Conservation (phyloP, 2,797 vertebrate species). For the Botia kubotai region DNA sequence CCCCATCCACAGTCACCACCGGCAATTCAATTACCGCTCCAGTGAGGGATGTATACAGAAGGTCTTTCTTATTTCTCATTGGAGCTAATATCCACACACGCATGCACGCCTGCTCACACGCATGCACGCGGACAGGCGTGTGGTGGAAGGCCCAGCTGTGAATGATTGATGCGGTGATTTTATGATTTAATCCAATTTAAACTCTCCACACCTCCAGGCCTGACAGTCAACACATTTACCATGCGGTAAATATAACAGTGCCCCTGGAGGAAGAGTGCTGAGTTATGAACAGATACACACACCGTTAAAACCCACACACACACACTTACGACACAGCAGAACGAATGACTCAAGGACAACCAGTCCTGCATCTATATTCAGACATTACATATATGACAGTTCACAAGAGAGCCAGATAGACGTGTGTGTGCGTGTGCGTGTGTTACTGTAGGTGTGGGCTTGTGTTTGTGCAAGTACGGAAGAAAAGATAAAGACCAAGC, state of each 20-base stretch:
- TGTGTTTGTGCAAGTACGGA: conserved; percentile 5
- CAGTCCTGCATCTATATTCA: conserved; percentile 42
- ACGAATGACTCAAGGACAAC: conserved; percentile 43
- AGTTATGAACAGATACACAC: conserved; percentile 49
- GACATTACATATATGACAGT: conserved; percentile 37
- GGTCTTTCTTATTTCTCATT: conserved; percentile 46
- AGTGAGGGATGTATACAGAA: conserved; percentile 39
- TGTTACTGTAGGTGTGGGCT: conserved; percentile 11
- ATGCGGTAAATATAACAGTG: conserved; percentile 62
- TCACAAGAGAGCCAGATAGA: neutral
- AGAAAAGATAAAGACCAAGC: conserved; percentile 24
- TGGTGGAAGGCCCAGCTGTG: conserved; percentile 69
- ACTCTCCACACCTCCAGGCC: conserved; percentile 61
- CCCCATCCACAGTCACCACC: conserved; percentile 9
- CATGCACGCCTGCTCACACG: conserved; percentile 5
- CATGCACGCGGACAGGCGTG: conserved; percentile 53
- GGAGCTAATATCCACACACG: conserved; percentile 45
- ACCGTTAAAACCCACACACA: neutral
- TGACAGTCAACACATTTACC: conserved; percentile 69
- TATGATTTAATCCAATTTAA: conserved; percentile 76
- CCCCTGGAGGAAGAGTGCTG: conserved; percentile 50
- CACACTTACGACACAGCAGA: conserved; percentile 11
- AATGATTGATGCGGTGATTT: conserved; percentile 77
- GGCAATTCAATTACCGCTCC: conserved; percentile 45
- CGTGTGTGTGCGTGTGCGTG: neutral